These are phyloP conservation scores for Phoeniculus purpureus DNA, from an alignment of 2,797 vertebrate species.

Conservation along the genomic window DNA sequence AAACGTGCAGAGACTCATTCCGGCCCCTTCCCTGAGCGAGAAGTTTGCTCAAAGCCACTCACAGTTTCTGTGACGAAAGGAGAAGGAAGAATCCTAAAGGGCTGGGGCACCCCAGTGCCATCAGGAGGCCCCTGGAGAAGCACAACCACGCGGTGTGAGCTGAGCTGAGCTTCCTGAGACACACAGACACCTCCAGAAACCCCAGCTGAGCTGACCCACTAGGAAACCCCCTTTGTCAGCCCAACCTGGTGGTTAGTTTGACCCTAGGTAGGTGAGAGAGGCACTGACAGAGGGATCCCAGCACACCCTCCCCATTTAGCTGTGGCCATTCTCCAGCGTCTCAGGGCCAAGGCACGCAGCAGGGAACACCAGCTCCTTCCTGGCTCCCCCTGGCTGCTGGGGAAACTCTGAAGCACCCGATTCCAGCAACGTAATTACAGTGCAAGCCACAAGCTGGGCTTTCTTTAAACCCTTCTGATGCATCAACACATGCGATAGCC, in stretches of 20 bases:
- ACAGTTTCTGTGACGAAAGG: neutral
- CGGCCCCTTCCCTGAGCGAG: neutral
- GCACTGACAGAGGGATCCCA: neutral
- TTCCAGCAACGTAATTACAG: conserved; percentile 22
- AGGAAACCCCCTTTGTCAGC: neutral
- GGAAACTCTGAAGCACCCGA: conserved; percentile 45
- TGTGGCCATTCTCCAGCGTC: neutral
- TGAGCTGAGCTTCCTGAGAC: neutral
- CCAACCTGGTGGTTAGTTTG: rapidly evolving
- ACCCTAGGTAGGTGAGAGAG: rapidly evolving
- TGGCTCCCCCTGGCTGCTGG: rapidly evolving
- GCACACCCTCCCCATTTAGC: neutral
- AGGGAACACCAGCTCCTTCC: conserved; percentile 28
- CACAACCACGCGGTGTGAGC: rapidly evolving
- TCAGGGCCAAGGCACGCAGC: neutral
- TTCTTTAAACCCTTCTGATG: conserved; percentile 59
- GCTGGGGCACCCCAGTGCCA: neutral
- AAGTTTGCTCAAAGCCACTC: neutral
- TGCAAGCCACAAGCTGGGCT: conserved; percentile 2
- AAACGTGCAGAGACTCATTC: neutral
- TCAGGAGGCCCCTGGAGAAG: rapidly evolving
- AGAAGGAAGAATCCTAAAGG: neutral
- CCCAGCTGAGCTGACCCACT: neutral
- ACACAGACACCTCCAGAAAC: neutral
- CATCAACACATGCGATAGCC: conserved; percentile 51